Conservation (phyloP, 2,888 invertebrate genomes). For the Tromatobia lineatoria region DNA sequence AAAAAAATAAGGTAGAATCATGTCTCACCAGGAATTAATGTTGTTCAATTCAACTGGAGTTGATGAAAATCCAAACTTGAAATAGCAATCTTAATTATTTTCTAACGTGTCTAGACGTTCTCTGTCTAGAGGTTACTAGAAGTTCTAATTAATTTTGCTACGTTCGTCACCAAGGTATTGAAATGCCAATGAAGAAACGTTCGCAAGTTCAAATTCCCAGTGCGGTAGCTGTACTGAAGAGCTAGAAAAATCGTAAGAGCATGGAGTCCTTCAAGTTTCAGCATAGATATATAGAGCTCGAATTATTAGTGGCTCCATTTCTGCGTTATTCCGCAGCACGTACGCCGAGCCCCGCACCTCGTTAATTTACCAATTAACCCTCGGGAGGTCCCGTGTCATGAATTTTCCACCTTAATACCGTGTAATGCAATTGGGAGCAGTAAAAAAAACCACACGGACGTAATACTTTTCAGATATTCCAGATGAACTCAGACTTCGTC, state of each 20-base stretch:
- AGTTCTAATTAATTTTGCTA: background rate
- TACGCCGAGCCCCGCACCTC: background rate
- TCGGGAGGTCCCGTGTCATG: slow-evolving; percentile 26
- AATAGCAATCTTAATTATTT: background rate
- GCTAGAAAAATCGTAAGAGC: slow-evolving; percentile 17
- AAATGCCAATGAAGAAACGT: background rate
- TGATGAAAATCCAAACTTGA: background rate
- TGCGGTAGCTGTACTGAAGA: background rate
- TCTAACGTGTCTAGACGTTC: too few relatives aligned
- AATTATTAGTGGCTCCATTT: slow-evolving; percentile 20
- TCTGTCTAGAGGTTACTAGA: background rate
- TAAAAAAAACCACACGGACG: background rate
- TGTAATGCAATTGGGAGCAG: slow-evolving; percentile 1
- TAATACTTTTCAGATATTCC: slow-evolving; percentile 1
- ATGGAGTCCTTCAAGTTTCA: background rate
- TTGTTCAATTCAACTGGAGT: background rate
- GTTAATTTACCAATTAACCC: slow-evolving; percentile 33
- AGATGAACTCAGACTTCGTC: background rate
- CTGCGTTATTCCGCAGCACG: slow-evolving; percentile 15
- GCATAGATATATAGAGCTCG: background rate
- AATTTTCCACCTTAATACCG: slow-evolving; percentile 27
- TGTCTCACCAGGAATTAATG: too few relatives aligned
- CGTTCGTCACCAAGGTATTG: background rate
- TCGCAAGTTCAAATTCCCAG: background rate
- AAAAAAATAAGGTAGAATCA: too few relatives aligned